Evolutionary conservation across 2,888 invertebrate genomes (phyloP).

Genomic region (Anarsia innoxiella): DNA sequence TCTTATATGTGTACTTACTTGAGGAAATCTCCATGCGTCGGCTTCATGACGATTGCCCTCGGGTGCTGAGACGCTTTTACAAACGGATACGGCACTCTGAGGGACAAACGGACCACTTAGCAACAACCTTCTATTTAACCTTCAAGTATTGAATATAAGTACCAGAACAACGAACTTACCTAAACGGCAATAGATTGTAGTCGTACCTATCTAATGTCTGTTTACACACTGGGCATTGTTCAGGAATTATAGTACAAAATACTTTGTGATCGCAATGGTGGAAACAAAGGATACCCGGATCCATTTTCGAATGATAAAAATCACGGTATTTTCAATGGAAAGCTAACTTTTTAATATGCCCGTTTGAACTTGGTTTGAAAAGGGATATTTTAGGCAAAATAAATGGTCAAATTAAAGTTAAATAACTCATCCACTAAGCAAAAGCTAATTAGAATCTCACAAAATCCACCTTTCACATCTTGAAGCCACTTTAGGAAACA

Average conservation of each 20-base stretch:
- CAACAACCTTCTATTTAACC: slow-evolving; percentile 35
- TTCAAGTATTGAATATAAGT: slow-evolving; percentile 7
- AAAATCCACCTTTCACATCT: slow-evolving; percentile 43
- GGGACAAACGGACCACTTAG: slow-evolving; percentile 54
- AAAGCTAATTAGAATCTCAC: slow-evolving; percentile 40
- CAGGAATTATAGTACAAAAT: slow-evolving; percentile 87
- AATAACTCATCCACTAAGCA: slow-evolving; percentile 39
- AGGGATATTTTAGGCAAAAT: slow-evolving; percentile 27
- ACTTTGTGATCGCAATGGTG: slow-evolving; percentile 90
- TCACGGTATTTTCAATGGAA: slow-evolving; percentile 41
- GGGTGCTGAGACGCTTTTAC: slow-evolving; percentile 86
- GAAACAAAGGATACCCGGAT: slow-evolving; percentile 91
- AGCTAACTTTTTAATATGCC: slow-evolving; percentile 21
- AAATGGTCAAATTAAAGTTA: slow-evolving; percentile 26
- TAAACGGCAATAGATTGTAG: slow-evolving; percentile 84
- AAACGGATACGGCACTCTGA: slow-evolving; percentile 89
- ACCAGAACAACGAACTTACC: slow-evolving; percentile 54
- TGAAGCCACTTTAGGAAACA: slow-evolving; percentile 12
- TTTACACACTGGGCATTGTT: slow-evolving; percentile 85
- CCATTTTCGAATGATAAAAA: slow-evolving; percentile 61
- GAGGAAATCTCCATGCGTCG: slow-evolving; percentile 90
- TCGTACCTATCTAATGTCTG: slow-evolving; percentile 71
- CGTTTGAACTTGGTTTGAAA: slow-evolving; percentile 20
- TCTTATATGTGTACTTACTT: slow-evolving; percentile 75
- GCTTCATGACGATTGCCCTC: slow-evolving; percentile 89